These are phyloP conservation scores for Odobenus rosmarus DNA, from an alignment of 2,113 vertebrate species.

Conservation along the genomic window DNA sequence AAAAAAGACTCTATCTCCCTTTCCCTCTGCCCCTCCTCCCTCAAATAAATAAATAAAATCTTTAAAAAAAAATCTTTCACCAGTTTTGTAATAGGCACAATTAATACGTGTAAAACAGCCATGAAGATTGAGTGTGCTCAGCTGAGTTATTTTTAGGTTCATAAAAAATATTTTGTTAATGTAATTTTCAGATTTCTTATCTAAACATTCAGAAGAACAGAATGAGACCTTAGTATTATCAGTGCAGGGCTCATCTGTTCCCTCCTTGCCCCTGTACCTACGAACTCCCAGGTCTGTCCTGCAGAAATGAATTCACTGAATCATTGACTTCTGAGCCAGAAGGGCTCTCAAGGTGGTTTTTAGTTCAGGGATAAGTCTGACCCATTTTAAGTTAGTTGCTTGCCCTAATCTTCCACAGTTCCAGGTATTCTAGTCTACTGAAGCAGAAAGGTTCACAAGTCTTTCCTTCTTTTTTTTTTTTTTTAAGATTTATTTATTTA, in stretches of 20 bases:
- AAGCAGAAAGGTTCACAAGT: not conserved
- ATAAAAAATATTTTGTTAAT: conserved; percentile 56
- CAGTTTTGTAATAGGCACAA: conserved; percentile 73
- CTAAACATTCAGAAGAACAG: conserved; percentile 13
- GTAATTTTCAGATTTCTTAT: conserved; percentile 32
- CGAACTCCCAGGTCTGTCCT: not conserved
- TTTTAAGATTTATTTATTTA: not conserved
- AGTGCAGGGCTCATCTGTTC: not conserved
- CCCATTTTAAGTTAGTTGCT: not conserved
- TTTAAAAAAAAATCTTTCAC: not conserved
- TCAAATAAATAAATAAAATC: too few relatives aligned
- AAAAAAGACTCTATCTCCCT: too few relatives aligned
- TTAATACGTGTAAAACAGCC: conserved; percentile 73
- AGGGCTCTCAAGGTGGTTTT: not conserved
- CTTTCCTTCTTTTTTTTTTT: not conserved
- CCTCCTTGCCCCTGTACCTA: not conserved
- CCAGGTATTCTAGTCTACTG: not conserved
- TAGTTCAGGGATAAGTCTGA: not conserved
- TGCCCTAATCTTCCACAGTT: not conserved
- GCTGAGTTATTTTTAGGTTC: conserved; percentile 61
- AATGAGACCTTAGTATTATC: not conserved
- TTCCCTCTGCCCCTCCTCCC: too few relatives aligned
- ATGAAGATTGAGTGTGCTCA: conserved; percentile 58
- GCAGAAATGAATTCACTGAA: not conserved
- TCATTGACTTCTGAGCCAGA: not conserved